Conservation (phyloP, 2,888 invertebrate genomes). For the Phorcus lineatus region DNA sequence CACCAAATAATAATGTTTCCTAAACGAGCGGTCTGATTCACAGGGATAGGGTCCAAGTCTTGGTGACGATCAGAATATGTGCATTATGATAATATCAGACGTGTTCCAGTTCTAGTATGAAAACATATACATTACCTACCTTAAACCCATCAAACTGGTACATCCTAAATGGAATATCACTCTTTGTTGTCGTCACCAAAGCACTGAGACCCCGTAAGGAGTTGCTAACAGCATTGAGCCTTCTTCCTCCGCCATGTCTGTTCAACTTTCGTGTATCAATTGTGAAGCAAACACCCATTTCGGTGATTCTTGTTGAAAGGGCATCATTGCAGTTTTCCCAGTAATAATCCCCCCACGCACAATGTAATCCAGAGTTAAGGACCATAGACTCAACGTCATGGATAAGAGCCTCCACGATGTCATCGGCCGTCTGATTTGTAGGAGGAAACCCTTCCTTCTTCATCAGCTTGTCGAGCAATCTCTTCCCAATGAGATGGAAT, state of each 20-base stretch:
- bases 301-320: constrained; percentile 31
- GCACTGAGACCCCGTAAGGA: constrained; percentile 41
- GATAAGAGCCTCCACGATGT: constrained; percentile 27
- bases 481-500: constrained; percentile 35
- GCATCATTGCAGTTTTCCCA: constrained; percentile 39
- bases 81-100: too few relatives aligned
- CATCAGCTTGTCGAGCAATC: constrained; percentile 26
- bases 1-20: too few relatives aligned
- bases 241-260: neutral
- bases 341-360: constrained; percentile 45
- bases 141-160: constrained; percentile 43
- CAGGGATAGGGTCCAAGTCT: too few relatives aligned
- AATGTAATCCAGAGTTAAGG: constrained; percentile 26
- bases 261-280: constrained; percentile 36
- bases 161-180: constrained; percentile 34
- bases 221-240: constrained; percentile 34
- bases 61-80: too few relatives aligned
- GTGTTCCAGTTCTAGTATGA: too few relatives aligned
- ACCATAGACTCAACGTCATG: constrained; percentile 16
- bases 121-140: constrained; percentile 23
- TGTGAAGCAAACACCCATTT: constrained; percentile 45
- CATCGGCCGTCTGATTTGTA: constrained; percentile 25
- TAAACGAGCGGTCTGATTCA: too few relatives aligned
- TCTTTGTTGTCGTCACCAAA: constrained; percentile 27
- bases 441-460: neutral